Base-by-base conservation (phyloP, 2,888 invertebrate species). In the Stratiomys singularior region DNA sequence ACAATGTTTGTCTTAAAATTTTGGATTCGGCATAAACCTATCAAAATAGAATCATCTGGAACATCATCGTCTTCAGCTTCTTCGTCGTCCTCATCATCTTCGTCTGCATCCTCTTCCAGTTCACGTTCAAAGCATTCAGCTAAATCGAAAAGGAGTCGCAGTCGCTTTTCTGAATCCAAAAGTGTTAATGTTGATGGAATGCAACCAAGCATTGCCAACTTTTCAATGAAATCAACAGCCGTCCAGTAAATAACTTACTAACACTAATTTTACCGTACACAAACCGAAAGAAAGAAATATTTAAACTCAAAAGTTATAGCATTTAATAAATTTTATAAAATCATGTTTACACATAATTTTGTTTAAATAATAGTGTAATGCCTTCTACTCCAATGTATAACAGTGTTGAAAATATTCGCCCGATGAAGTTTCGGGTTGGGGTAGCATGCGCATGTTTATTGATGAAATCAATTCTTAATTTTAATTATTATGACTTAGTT, bases 11-110 rank as follows among this genome's bases (percentile, higher is more conserved):
- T 93, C 0, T 82, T 94, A 27, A 90, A 92, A 84, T 91, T 95
- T 82, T 91, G 92, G 90, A 91, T 91, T 81, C 90, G 91, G 21
- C 92, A 92, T 71, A 95, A 95, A 82, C 93, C 93, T 1, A 93
- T 93, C 2, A 74, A 74, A 58, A 60, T 74, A 2, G 74, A 44
- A 23, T 74, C 74, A 27, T 30, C 23, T 23, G 37, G 58, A 15
- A 27, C 15, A 1, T n/a, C n/a, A 27, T 72, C 71, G 1, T 52
- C 71, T 3, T 72, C 71, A 15, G 15, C 69, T 13, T 18, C 52
- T 11, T 56, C 52, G 5, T 56, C 30, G n/a, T 72, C 71, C 0
- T 69, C 69, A 25, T 69, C 69, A 4, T 66, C 52, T 7, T 52
- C 52, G n/a, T 56, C 71, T 13, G 27, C 71, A 1, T 56, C 71